These are phyloP conservation scores for Zaprionus bogoriensis DNA, from an alignment of 2,888 invertebrate species.

Conservation along the genomic window DNA sequence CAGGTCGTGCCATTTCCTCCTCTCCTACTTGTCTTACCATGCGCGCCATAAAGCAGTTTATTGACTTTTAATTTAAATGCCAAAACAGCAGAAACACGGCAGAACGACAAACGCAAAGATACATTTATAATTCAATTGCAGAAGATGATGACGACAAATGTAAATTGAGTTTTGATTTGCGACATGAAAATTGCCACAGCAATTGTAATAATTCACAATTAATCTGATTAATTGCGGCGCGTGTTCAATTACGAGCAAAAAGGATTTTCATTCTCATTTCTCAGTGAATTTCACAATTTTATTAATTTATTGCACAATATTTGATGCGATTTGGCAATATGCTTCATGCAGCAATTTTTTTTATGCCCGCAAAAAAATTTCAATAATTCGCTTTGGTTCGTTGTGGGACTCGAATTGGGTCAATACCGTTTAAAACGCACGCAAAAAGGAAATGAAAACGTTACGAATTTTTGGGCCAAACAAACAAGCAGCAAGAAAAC, in stretches of 20 bases:
- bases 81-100: constrained; percentile 17
- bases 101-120: background rate
- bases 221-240: constrained; percentile 16
- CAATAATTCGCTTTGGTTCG: constrained; percentile 18
- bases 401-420: constrained; percentile 57
- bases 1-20: background rate
- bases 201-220: constrained; percentile 25
- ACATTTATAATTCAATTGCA: constrained; percentile 35
- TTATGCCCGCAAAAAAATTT: constrained; percentile 6
- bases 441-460: constrained; percentile 56
- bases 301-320: background rate
- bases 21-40: background rate
- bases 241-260: background rate
- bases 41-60: constrained; percentile 36
- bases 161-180: constrained; percentile 44
- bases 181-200: constrained; percentile 6
- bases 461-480: constrained; percentile 32
- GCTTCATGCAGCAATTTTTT: too few relatives aligned
- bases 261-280: constrained; percentile 1
- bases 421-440: constrained; percentile 57
- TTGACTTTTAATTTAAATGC: constrained; percentile 47
- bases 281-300: too few relatives aligned
- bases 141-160: constrained; percentile 40
- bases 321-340: too few relatives aligned
- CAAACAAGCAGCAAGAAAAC: constrained; percentile 14